Evolutionary conservation across 1,140 invertebrate genomes (phyloP).

Genomic region (Magallana ariakensis): DNA sequence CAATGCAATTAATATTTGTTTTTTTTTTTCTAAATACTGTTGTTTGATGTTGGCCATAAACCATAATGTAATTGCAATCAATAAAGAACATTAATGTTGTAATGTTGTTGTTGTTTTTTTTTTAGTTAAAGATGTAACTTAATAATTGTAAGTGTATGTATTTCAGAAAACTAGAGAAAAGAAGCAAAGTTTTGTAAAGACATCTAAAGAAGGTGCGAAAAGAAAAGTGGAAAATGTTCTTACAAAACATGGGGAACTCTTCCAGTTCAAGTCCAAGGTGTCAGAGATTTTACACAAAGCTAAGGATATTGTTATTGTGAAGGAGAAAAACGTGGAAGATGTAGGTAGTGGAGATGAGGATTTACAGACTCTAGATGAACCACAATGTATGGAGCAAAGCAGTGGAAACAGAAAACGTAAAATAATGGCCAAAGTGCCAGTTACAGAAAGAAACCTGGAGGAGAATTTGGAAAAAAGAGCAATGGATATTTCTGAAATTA

Average conservation of each 20-base stretch:
- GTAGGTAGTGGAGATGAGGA: background rate
- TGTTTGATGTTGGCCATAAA: too few species aligned
- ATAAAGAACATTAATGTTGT: too few species aligned
- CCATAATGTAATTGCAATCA: too few species aligned
- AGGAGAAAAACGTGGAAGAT: background rate
- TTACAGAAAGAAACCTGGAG: too few species aligned
- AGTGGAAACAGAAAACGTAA: background rate
- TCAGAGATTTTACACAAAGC: constrained; percentile 16
- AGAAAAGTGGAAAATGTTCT: background rate
- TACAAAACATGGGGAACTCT: constrained; percentile 10
- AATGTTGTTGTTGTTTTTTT: too few species aligned
- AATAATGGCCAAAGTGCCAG: background rate
- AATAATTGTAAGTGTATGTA: too few species aligned
- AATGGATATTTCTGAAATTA: background rate
- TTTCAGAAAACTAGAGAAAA: constrained; percentile 3
- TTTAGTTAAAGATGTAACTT: too few species aligned
- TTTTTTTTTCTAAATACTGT: too few species aligned
- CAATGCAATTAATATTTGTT: too few species aligned
- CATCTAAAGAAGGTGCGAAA: background rate
- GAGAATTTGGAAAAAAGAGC: too few species aligned
- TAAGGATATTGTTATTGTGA: background rate
- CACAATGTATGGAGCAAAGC: background rate
- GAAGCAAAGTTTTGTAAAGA: background rate
- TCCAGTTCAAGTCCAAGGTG: constrained; percentile 5
- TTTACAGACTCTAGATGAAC: background rate